Evolutionary conservation across 2,113 vertebrate genomes (phyloP).

Genomic region (Triplophysa rosa): DNA sequence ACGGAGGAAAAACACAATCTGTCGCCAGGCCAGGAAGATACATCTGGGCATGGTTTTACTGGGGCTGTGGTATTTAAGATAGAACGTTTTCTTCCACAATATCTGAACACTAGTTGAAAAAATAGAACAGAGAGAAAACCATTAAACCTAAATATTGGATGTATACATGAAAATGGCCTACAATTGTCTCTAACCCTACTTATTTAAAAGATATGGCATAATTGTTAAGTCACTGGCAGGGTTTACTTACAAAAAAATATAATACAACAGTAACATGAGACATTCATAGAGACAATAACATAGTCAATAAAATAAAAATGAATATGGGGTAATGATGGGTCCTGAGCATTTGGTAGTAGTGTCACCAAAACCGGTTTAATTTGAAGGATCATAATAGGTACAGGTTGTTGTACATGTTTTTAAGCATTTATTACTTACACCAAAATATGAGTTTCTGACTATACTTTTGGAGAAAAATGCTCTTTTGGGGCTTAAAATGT

Average conservation of each 20-base stretch:
- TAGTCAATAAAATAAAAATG: background rate
- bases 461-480: background rate
- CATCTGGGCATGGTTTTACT: background rate
- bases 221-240: background rate
- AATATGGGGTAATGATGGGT: slow-evolving; percentile 1
- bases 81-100: background rate
- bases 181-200: background rate
- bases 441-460: background rate
- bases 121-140: background rate
- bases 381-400: background rate
- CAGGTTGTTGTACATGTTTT: too few relatives aligned
- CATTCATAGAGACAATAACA: background rate
- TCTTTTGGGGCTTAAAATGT: too few relatives aligned
- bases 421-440: background rate
- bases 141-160: background rate
- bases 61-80: background rate
- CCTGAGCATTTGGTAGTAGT: slow-evolving; percentile 46
- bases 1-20: slow-evolving; percentile 58
- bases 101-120: background rate
- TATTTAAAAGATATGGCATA: slow-evolving; percentile 36
- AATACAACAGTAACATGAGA: background rate
- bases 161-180: background rate
- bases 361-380: background rate
- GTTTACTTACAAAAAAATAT: background rate
- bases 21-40: background rate